These are phyloP conservation scores for Vultur gryphus DNA, from an alignment of 2,797 vertebrate genomes.

Conservation along the genomic window DNA sequence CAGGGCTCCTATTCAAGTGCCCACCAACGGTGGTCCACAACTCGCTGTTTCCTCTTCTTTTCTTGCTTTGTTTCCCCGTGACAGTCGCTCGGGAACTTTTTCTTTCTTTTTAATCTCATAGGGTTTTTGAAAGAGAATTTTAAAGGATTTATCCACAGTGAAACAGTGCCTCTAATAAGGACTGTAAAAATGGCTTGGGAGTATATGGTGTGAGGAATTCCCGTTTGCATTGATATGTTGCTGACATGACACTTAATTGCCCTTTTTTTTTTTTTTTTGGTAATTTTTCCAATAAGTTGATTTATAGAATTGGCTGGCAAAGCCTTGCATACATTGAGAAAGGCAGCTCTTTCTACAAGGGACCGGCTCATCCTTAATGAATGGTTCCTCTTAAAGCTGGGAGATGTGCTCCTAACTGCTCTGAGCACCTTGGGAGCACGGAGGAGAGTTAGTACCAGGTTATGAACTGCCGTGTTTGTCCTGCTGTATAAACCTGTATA, in stretches of 20 bases:
- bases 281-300: background rate
- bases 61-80: slow-evolving; percentile 19
- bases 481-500: background rate
- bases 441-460: background rate
- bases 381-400: background rate
- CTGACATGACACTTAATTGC: background rate
- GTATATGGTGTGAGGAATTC: background rate
- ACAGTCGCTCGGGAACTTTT: background rate
- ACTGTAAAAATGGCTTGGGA: background rate
- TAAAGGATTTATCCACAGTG: background rate
- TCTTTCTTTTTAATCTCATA: background rate
- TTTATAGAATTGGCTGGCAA: background rate
- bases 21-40: slow-evolving; percentile 17
- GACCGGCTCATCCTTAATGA: background rate
- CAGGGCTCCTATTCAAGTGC: slow-evolving; percentile 58
- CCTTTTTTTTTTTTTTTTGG: no score
- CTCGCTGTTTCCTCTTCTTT: slow-evolving; percentile 7
- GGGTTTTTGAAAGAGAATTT: background rate
- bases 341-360: background rate
- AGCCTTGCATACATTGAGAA: background rate
- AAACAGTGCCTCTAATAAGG: background rate
- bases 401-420: background rate
- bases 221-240: background rate
- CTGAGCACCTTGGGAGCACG: background rate
- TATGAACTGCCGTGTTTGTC: background rate